Evolutionary conservation across 2,888 invertebrate species (phyloP).

Genomic region (Thyatira batis): DNA sequence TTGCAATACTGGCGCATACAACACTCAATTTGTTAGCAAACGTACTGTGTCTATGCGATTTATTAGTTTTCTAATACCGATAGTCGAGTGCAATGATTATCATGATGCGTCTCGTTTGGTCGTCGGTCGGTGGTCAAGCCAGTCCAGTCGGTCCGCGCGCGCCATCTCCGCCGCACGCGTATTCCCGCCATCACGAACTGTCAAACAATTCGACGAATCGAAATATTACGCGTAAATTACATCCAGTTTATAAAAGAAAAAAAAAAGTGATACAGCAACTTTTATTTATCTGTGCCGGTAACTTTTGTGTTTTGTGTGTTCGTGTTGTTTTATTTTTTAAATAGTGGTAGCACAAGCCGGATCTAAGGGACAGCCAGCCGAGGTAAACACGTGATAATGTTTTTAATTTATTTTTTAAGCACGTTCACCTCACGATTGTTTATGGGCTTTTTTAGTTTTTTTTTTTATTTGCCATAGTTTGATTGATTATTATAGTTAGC

Average conservation of each 20-base stretch:
- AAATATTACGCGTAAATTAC: slow-evolving; percentile 32
- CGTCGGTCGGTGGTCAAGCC: slow-evolving; percentile 31
- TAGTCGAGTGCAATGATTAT: slow-evolving; percentile 56
- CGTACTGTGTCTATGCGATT: slow-evolving; percentile 65
- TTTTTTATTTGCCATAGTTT: slow-evolving; percentile 28
- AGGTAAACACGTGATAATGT: slow-evolving; percentile 54
- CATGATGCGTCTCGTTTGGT: slow-evolving; percentile 28
- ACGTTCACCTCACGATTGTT: slow-evolving; percentile 35
- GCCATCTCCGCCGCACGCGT: slow-evolving; percentile 44
- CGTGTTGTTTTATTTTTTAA: slow-evolving; percentile 33
- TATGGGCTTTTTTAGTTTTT: slow-evolving; percentile 34
- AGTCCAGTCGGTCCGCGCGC: slow-evolving; percentile 56
- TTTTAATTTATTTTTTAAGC: slow-evolving; percentile 39
- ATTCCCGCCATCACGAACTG: slow-evolving; percentile 36
- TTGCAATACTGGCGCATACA: slow-evolving; percentile 26
- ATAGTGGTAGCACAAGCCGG: slow-evolving; percentile 33
- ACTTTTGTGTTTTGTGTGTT: slow-evolving; percentile 44
- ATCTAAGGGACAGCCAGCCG: slow-evolving; percentile 37
- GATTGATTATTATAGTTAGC: slow-evolving; percentile 19
- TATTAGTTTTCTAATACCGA: slow-evolving; percentile 75
- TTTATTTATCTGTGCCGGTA: slow-evolving; percentile 41
- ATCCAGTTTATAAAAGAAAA: slow-evolving; percentile 41
- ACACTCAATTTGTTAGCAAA: slow-evolving; percentile 50
- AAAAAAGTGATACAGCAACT: slow-evolving; percentile 36
- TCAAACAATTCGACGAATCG: slow-evolving; percentile 29